Evolutionary conservation across 1,140 invertebrate species (phyloP), one percentile per base, ranked within the genome.

Genomic region (Plectrocnemia conspersa): DNA sequence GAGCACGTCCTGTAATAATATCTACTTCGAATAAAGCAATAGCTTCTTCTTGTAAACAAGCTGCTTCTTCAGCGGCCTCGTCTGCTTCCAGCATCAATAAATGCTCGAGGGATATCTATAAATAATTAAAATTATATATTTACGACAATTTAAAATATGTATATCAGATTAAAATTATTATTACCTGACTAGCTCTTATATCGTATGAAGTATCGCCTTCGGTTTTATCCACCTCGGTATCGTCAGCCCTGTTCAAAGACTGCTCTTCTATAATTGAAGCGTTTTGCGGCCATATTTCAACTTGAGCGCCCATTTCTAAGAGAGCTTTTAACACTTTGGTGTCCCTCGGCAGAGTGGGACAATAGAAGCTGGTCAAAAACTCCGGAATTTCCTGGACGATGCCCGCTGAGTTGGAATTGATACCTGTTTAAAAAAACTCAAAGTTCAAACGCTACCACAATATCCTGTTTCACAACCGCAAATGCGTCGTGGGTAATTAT

Each of bases 381-480:
- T 71, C 73, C 1, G 73, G 71, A 64, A 74, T 71, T 47, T 70
- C 68, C 13, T 45, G 42, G 13, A 27, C 29, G 68, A 36, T 0
- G 66, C 62, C 6, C 66, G 67, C n/a, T 11, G 46, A 21, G 3
- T n/a, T 19, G 16, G 46, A 29, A 1, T 15, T 35, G 13, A 48
- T 32, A 18, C 32, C 46, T 48, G 19, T n/a, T 16, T 33, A 11
- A 48, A 21, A 11, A 19, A 15, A n/a, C n/a, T n/a, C n/a, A n/a
- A n/a, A n/a, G n/a, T n/a, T n/a, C n/a, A n/a, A n/a, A n/a, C n/a
- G 6, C n/a, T 29, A 29, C 27, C n/a, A n/a, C 27, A 29, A 7
- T 13, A 3, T 13, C 2, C 36, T 18, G 2, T 18, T 40, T 16
- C 3, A 40, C 36, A 40, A 18, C 3, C n/a, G 11, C n/a, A 35